Conservation (phyloP, 1,140 invertebrate genomes). For the Nebria ingens region DNA sequence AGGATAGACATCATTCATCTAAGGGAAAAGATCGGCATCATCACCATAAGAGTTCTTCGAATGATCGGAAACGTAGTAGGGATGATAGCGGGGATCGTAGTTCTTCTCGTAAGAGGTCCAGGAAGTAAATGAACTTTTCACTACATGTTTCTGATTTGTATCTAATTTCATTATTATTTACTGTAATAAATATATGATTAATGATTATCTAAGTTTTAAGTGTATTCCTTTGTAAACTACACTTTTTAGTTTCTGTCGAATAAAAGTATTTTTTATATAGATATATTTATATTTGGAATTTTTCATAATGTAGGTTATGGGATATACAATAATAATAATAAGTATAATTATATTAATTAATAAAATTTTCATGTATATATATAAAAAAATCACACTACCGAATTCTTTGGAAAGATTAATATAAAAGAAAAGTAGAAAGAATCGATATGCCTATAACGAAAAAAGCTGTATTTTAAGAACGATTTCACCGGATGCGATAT, state of each 20-base stretch:
- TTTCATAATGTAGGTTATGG: background rate
- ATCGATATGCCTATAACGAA: constrained; percentile 4
- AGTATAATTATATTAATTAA: constrained; percentile 7
- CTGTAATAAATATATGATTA: constrained; percentile 5
- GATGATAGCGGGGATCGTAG: constrained; percentile 59
- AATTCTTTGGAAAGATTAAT: constrained; percentile 9
- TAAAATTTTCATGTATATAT: constrained; percentile 9
- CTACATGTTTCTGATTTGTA: background rate
- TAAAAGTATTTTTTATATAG: constrained; percentile 3
- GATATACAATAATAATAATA: background rate
- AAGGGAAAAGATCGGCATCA: background rate
- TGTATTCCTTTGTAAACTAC: background rate
- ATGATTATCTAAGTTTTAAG: background rate
- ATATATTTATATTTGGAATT: constrained; percentile 1
- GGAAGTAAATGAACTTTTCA: constrained; percentile 33
- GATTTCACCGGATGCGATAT: background rate
- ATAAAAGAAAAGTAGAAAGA: constrained; percentile 9
- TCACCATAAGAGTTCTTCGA: constrained; percentile 37
- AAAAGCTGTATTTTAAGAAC: constrained; percentile 9
- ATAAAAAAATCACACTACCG: constrained; percentile 8
- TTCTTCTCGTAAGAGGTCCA: constrained; percentile 56
- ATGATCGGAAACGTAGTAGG: constrained; percentile 53
- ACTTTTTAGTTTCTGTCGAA: background rate
- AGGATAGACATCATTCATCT: constrained; percentile 23
- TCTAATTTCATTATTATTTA: background rate